Evolutionary conservation across 2,888 invertebrate genomes (phyloP), one percentile per base, ranked within the genome.

Genomic region (Iselma pallidipennis): DNA sequence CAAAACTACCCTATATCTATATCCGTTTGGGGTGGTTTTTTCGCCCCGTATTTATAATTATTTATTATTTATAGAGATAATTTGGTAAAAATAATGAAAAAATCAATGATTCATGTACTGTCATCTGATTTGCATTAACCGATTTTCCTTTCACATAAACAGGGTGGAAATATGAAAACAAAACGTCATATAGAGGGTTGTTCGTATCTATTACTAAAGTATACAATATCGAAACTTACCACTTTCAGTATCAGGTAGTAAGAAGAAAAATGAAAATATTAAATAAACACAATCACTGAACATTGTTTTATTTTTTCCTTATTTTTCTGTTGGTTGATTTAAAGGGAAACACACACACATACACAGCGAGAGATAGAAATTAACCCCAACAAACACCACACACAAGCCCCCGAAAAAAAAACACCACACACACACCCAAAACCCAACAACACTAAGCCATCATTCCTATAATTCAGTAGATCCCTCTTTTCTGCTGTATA

Each of bases 231-330:
- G 2, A 16, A 23, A 85, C 89, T 88, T 78, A 89, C 89, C 89
- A 83, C 88, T 89, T 83, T 88, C 88, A 80, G 88, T 88, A 82
- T 87, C 87, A 74, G 89, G 88, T 78, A 88, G 85, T 79, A 88
- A 85, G 78, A 88, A 85, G 78, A 88, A 84, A 79, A 89, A 85
- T 82, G 89, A 83, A 83, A 88, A 87, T 78, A 87, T 83, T 82
- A 87, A 85, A 83, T 88, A 88, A 68, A 71, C 72, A 72, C 70
- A 74, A 64, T 73, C 73, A 72, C 73, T 72, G 55, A 73, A 71
- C 74, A 74, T 74, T 66, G 71, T 74, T 57, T 62, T 21, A 48
- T 48, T 55, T 61, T 58, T 53, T 55, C 48, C 52, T 37, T n/a
- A n/a, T n/a, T n/a, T n/a, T n/a, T n/a, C n/a, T n/a, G n/a, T n/a